phyloP scores from a whole-genome alignment of 1,140 invertebrate species.

The Nomia melanderi region DNA sequence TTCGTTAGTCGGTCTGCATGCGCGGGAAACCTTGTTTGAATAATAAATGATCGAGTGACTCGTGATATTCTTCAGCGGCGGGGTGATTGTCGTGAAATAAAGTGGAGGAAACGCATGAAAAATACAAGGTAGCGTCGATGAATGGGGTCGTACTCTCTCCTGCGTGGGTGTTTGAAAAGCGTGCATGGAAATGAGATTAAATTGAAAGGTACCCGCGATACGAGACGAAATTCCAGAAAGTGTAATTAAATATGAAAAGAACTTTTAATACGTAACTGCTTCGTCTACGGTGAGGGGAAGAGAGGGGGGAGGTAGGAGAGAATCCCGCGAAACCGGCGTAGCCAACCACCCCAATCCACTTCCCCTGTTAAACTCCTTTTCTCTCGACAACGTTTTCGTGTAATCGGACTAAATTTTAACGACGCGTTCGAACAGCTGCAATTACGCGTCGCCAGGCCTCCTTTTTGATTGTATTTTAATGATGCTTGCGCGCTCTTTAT shows the following conservation, averaged over 20 bases:
- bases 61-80: not conserved
- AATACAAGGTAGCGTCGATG: not conserved
- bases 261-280: conserved; percentile 39
- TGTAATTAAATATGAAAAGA: conserved; percentile 45
- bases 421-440: conserved; percentile 18
- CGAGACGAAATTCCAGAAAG: conserved; percentile 29
- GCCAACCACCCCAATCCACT: no score
- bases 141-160: conserved; percentile 14
- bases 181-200: conserved; percentile 38
- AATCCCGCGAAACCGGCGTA: not conserved
- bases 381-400: not conserved
- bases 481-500: conserved; percentile 31
- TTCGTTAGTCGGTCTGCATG: not conserved
- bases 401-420: conserved; percentile 32
- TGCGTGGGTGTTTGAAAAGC: conserved; percentile 24
- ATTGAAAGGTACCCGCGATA: conserved; percentile 29
- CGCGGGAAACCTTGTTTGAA: not conserved
- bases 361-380: not conserved
- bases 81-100: not conserved
- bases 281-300: not conserved
- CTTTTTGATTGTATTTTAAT: conserved; percentile 47
- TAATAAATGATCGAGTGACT: not conserved
- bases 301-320: no score
- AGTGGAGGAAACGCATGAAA: not conserved
- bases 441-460: not conserved